phyloP scores from a whole-genome alignment of 92 coral and sea anemone species.

The Meandrina meandrites region DNA sequence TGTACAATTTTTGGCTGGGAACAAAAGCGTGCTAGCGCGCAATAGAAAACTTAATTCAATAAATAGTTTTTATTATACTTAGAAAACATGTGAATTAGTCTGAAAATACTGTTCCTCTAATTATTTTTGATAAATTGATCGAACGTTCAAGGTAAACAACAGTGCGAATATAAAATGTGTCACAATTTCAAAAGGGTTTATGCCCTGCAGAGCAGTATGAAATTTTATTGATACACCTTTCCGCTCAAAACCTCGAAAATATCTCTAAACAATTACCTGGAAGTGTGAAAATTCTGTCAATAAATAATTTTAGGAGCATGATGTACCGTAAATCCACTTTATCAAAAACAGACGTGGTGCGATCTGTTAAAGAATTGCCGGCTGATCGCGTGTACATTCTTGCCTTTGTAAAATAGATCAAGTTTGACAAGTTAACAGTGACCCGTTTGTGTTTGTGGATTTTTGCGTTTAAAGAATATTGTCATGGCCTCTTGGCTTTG shows the following conservation, averaged over 20 bases:
- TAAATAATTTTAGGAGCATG: background rate
- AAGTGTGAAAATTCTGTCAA: background rate
- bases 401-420: background rate
- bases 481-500: constrained; percentile 9
- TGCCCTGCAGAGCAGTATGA: background rate
- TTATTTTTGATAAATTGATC: background rate
- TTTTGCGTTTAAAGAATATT: background rate
- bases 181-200: background rate
- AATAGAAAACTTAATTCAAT: background rate
- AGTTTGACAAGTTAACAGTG: background rate
- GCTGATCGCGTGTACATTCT: background rate
- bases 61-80: background rate
- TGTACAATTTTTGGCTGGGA: background rate
- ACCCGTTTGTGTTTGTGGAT: background rate
- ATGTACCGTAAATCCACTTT: background rate
- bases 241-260: constrained; percentile 9
- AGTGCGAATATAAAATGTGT: background rate
- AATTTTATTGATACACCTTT: background rate
- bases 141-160: background rate
- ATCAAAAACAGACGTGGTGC: background rate
- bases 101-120: background rate
- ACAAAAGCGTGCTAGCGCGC: constrained; percentile 7
- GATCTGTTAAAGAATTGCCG: background rate
- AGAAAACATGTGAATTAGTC: constrained; percentile 19
- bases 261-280: background rate